Base-by-base conservation (phyloP, 2,113 vertebrate species). In the Clarias gariepinus region DNA sequence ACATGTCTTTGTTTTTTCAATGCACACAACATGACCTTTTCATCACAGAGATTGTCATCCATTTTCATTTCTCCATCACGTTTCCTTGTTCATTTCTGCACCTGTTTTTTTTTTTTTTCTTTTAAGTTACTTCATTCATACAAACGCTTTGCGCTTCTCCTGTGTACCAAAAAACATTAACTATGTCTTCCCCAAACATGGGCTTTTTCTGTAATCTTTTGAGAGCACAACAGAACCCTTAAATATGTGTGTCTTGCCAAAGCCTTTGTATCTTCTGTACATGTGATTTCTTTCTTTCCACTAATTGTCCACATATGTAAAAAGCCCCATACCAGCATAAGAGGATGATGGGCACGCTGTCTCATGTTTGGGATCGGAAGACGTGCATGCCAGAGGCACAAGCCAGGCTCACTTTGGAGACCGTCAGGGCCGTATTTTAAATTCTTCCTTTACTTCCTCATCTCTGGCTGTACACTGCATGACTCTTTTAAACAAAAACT, bases 341-440 rank as follows among this genome's bases (percentile, higher is more conserved):
- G 83, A 81, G 73, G 88, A 85, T 89, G 95, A 95, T 91, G 77
- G 23, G 23, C 85, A 83, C 73, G 87, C 85, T 89, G 89, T 95
- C 96, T 96, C 95, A 95, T 96, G 96, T 97, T 97, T 96, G 96
- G 96, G 96, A 94, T 94, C 92, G 94, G 96, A 97, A 95, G 96
- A 97, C 93, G 93, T 96, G 96, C 97, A 97, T 96, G 96, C 95
- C 95, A 96, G 94, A 94, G 95, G 94, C 95, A 92, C 93, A 94
- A 94, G 95, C 94, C 85, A 86, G 95, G 94, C 93, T 95, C 95
- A 94, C 95, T 95, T 94, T 95, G 96, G 96, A 95, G 89, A 94
- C 93, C 95, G 91, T 88, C 94, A 97, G 96, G 96, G 95, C 96
- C 95, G 94, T 96, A 96, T 96, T 95, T 92, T 95, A 94, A 94